phyloP scores from a whole-genome alignment of 2,888 invertebrate species.

The Hirtodrosophila cameraria region DNA sequence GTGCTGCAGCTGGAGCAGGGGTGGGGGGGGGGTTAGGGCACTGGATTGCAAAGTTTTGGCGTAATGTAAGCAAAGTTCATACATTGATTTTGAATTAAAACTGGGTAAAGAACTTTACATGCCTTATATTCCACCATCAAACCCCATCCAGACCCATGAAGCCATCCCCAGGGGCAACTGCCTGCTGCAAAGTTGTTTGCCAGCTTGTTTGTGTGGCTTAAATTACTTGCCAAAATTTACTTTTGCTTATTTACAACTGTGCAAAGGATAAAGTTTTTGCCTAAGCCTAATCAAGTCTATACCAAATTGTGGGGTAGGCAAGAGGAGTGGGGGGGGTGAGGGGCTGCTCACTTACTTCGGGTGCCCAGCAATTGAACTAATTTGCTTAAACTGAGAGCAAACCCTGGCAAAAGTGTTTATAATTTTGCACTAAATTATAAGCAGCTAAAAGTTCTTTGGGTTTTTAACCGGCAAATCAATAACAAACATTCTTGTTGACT shows the following conservation, averaged over 20 bases:
- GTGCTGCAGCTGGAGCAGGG: background rate
- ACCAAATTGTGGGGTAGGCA: conserved; percentile 29
- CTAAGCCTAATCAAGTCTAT: conserved; percentile 82
- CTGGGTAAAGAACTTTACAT: conserved; percentile 74
- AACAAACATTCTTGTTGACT: conserved; percentile 36
- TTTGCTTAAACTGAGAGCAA: conserved; percentile 72
- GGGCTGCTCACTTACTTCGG: conserved; percentile 39
- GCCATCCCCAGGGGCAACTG: conserved; percentile 24
- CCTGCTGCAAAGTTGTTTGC: conserved; percentile 71
- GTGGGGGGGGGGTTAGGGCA: conserved; percentile 2
- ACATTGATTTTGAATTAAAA: conserved; percentile 81
- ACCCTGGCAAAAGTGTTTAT: conserved; percentile 62
- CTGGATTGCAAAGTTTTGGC: conserved; percentile 65
- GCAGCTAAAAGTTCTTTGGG: conserved; percentile 59
- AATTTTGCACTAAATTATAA: conserved; percentile 72
- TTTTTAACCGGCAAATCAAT: conserved; percentile 51
- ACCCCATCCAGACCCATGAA: background rate
- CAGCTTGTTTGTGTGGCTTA: conserved; percentile 80
- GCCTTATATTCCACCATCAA: conserved; percentile 18
- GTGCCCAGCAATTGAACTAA: conserved; percentile 72
- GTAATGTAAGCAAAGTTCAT: conserved; percentile 77
- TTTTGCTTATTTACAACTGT: conserved; percentile 80
- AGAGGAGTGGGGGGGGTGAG: background rate
- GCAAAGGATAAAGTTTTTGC: conserved; percentile 82
- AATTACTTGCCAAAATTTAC: conserved; percentile 81